Percentiles rank a stretch among this genome's conserved stretches.
Evolutionary conservation across 2,888 invertebrate species (phyloP).

Genomic region (Drosophila ochracea): DNA sequence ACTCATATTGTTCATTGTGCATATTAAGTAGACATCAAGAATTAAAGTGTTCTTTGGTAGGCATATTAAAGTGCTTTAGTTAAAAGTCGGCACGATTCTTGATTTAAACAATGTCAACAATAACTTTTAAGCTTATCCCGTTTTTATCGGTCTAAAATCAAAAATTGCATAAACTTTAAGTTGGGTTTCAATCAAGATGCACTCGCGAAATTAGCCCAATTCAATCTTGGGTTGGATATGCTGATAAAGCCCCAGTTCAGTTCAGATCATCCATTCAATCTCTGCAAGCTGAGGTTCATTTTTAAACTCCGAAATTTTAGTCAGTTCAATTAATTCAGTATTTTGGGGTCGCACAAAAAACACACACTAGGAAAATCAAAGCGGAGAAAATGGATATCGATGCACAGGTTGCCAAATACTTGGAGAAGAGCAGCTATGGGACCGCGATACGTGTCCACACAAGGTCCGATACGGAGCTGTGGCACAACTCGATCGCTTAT

Average conservation of each 20-base stretch:
- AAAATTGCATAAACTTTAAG: not conserved
- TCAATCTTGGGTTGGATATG: not conserved
- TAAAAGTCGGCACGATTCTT: not conserved
- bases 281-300: not conserved
- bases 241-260: not conserved
- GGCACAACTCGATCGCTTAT: conserved; percentile 91
- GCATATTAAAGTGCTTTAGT: not conserved
- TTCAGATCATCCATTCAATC: not conserved
- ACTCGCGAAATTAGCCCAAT: not conserved
- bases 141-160: not conserved
- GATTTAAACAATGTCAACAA: not conserved
- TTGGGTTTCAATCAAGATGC: not conserved
- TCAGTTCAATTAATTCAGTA: not conserved
- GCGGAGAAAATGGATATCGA: not conserved
- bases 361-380: not conserved
- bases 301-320: not conserved
- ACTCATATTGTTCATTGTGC: not conserved
- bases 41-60: not conserved
- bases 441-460: conserved; percentile 15
- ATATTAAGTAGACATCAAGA: not conserved
- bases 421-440: conserved; percentile 14
- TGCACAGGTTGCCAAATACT: conserved; percentile 10
- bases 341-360: not conserved
- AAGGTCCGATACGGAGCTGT: conserved; percentile 30
- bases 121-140: not conserved